A percentile compares a stretch with the other conserved stretches of the same genome.
Evolutionary conservation across 1,140 invertebrate genomes (phyloP).

Genomic region (Lepidotrigona ventralis): DNA sequence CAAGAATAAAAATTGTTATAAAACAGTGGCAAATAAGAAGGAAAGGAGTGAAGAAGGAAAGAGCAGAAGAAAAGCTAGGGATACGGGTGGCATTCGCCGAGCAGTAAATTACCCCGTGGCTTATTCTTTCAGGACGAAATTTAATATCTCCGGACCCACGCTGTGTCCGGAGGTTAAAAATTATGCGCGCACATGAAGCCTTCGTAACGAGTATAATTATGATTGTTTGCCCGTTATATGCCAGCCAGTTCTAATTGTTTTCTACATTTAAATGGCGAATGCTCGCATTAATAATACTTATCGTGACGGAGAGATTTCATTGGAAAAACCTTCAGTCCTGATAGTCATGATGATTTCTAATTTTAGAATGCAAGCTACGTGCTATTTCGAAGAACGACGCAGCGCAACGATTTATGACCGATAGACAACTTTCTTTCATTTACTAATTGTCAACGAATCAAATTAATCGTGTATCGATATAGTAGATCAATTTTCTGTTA

Average conservation of each 20-base stretch:
- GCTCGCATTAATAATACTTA: conserved; percentile 1
- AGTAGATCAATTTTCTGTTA: conserved; percentile 45
- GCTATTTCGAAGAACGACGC: neutral
- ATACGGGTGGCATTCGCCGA: conserved; percentile 66
- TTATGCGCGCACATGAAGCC: conserved; percentile 66
- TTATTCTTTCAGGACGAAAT: conserved; percentile 74
- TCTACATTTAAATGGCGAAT: conserved; percentile 21
- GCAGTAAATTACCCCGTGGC: conserved; percentile 76
- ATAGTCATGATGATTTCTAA: neutral
- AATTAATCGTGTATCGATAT: conserved; percentile 41
- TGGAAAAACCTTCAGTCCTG: neutral
- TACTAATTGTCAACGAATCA: conserved; percentile 39
- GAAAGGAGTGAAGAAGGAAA: conserved; percentile 46
- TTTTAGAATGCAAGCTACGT: neutral
- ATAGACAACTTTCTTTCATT: conserved; percentile 48
- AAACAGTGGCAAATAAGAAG: conserved; percentile 23
- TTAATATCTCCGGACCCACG: conserved; percentile 76
- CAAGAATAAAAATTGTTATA: conserved; percentile 33
- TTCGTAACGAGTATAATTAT: conserved; percentile 77
- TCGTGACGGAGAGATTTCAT: neutral
- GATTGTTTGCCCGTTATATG: conserved; percentile 62
- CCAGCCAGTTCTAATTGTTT: conserved; percentile 34
- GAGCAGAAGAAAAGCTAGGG: conserved; percentile 66
- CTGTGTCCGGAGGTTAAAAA: conserved; percentile 74
- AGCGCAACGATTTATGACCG: conserved; percentile 7